Evolutionary conservation across 2,888 invertebrate genomes (phyloP), one percentile per base, ranked within the genome.

Genomic region (Antheraea assamensis): DNA sequence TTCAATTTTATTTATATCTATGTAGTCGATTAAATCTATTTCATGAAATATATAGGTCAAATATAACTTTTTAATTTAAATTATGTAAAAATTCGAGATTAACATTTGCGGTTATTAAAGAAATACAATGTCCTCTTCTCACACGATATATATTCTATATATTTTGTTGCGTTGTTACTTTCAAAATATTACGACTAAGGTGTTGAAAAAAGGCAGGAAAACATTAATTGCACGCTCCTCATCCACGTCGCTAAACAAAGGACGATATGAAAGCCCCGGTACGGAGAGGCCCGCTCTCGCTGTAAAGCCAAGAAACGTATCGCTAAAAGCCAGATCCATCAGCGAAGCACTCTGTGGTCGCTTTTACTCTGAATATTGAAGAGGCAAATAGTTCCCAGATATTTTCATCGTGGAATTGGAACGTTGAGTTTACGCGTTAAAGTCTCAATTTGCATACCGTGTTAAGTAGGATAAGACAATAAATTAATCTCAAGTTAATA

Each of bases 161-260:
- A 30, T 64, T 17, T 17, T 30, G 30, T 27, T 0, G 61, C 15
- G 5, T 17, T 64, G 5, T 17, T 64, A 64, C 61, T 30, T 30
- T 64, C 30, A 64, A 64, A 64, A 30, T 64, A 64, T 30, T 17
- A 17, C 17, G 27, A 30, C 17, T 64, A 30, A 64, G 61, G 61
- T 64, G 61, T 64, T 30, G 30, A 64, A 64, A 64, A 58, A 68
- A 31, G 66, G 19, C 13, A 82, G 83, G 78, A 81, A 84, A 82
- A 78, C 82, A 85, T 82, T 81, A 82, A 81, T 83, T 82, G 81
- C 81, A 76, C 78, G 79, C 76, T 81, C 78, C 75, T 77, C 83
- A 79, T 84, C 78, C 76, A 77, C 81, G 80, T 78, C 78, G 78
- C 79, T 84, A 84, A 84, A 88, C 88, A 88, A 88, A 87, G 85